Percentiles rank a stretch among this genome's conserved stretches.
phyloP scores from a whole-genome alignment of 2,797 vertebrate genomes.

The Harpagifer antarcticus region DNA sequence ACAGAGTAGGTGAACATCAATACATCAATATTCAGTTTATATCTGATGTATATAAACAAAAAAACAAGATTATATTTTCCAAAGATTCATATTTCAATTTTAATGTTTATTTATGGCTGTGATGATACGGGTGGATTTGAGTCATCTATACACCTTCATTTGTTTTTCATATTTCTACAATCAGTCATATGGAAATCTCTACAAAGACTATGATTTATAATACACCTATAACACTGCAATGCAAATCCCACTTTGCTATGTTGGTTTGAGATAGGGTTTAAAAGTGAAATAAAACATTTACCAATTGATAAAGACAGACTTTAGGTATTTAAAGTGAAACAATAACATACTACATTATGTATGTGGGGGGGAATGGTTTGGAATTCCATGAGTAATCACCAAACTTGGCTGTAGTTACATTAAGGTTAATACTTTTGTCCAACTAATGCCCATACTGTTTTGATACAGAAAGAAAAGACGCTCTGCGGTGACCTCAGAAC shows the following conservation, averaged over 20 bases:
- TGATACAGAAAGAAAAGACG: slow-evolving; percentile 63
- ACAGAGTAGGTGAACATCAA: slow-evolving; percentile 58
- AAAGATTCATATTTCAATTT: background rate
- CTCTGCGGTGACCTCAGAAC: slow-evolving; percentile 63
- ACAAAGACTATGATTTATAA: background rate
- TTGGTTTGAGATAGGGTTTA: background rate
- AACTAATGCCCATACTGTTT: background rate
- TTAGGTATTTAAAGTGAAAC: background rate
- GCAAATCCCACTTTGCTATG: background rate
- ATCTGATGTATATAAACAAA: background rate
- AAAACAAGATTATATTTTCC: background rate
- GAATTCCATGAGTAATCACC: background rate
- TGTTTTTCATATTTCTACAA: no score
- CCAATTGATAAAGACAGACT: background rate
- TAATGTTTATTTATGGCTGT: background rate
- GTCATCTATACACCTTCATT: no score
- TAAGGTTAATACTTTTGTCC: background rate
- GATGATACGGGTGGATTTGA: no score
- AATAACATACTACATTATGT: background rate
- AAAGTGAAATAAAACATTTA: background rate
- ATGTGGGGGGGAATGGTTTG: background rate
- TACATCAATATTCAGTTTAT: background rate
- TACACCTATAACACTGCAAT: background rate
- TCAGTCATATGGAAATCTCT: background rate
- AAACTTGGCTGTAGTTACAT: background rate